A percentile compares a stretch with the other conserved stretches of the same genome.
These are phyloP conservation scores for Scomberomorus guttatus DNA, from an alignment of 2,797 vertebrate genomes.

Conservation along the genomic window DNA sequence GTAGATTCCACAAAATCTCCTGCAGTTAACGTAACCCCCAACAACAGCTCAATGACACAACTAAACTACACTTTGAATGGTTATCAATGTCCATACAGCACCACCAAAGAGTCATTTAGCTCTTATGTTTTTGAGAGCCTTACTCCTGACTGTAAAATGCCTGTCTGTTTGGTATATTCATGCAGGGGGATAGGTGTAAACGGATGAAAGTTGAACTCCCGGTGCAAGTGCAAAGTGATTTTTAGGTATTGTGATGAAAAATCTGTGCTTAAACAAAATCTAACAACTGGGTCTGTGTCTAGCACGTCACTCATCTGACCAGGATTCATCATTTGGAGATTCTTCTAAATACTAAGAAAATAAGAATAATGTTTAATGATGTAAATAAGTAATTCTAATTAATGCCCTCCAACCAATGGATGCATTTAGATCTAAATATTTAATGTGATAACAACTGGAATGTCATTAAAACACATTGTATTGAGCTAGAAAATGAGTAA, in stretches of 20 bases:
- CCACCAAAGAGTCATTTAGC: not conserved
- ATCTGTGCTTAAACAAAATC: not conserved
- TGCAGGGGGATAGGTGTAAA: not conserved
- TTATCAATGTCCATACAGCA: not conserved
- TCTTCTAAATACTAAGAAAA: not conserved
- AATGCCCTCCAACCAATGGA: not conserved
- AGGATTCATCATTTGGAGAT: not conserved
- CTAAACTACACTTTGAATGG: not conserved
- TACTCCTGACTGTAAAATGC: not conserved
- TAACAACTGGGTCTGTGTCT: not conserved
- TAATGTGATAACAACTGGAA: not conserved
- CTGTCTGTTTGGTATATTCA: not conserved
- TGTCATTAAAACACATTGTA: not conserved
- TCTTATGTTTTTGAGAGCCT: not conserved
- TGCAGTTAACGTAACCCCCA: not conserved
- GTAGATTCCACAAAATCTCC: constrained; percentile 18
- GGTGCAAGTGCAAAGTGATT: not conserved
- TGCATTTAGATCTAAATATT: constrained; percentile 7
- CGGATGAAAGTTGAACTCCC: not conserved
- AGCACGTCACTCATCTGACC: not conserved
- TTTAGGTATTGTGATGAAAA: not conserved
- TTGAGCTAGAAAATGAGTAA: not conserved
- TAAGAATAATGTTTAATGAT: not conserved
- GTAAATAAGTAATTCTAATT: not conserved
- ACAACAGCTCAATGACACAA: not conserved